These are phyloP conservation scores for Timandra comae DNA, from an alignment of 2,888 invertebrate genomes.

Conservation along the genomic window DNA sequence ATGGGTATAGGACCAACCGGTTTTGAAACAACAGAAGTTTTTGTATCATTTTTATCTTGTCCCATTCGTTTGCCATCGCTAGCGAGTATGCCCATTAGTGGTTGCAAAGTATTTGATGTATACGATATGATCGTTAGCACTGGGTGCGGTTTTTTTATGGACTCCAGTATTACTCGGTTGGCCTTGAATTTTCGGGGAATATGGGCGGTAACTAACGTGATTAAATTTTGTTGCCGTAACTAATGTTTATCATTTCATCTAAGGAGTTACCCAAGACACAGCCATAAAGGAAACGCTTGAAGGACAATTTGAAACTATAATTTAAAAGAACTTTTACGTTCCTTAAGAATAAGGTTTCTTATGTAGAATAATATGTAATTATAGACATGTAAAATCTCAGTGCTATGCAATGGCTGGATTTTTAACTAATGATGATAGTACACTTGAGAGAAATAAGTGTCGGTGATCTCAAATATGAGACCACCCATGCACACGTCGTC, in stretches of 20 bases:
- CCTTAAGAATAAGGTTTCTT: too few relatives aligned
- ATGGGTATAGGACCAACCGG: slow-evolving; percentile 33
- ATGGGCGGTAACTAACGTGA: slow-evolving; percentile 9
- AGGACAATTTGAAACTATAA: too few relatives aligned
- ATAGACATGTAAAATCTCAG: too few relatives aligned
- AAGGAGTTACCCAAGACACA: slow-evolving; percentile 3
- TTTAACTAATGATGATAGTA: too few relatives aligned
- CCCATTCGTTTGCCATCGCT: slow-evolving; percentile 50
- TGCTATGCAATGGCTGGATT: too few relatives aligned
- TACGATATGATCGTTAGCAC: slow-evolving; percentile 28
- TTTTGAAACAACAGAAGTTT: slow-evolving; percentile 43
- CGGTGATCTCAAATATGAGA: too few relatives aligned
- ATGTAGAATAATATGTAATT: too few relatives aligned
- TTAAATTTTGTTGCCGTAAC: slow-evolving; percentile 9
- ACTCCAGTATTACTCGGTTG: slow-evolving; percentile 21
- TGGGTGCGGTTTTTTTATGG: slow-evolving; percentile 29
- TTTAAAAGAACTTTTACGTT: too few relatives aligned
- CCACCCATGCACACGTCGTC: too few relatives aligned
- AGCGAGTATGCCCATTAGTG: slow-evolving; percentile 41
- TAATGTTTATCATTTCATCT: slow-evolving; percentile 9
- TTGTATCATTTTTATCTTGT: slow-evolving; percentile 48
- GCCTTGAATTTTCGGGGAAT: slow-evolving; percentile 30
- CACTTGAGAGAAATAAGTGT: too few relatives aligned
- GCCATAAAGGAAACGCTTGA: slow-evolving; percentile 1
- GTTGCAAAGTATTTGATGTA: slow-evolving; percentile 31